Conservation (phyloP, 2,113 vertebrate genomes). For the Alces alces region DNA sequence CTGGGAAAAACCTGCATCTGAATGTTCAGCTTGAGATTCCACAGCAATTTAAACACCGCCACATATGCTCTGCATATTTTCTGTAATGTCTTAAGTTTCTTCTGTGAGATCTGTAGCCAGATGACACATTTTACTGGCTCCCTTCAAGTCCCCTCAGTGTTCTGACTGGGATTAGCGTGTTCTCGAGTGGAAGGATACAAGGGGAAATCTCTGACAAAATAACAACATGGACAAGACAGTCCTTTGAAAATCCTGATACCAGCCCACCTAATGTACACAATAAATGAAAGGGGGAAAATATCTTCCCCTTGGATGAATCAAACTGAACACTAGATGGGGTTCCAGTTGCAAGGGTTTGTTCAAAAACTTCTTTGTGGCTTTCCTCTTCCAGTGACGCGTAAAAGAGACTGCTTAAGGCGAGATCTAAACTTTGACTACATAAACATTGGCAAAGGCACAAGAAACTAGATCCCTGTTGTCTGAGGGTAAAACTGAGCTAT, state of each 20-base stretch:
- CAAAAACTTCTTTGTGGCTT: constrained; percentile 85
- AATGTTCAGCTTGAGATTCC: constrained; percentile 32
- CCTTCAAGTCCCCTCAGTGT: neutral
- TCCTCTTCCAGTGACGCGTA: constrained; percentile 90
- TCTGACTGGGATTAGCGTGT: neutral
- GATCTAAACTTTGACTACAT: constrained; percentile 92
- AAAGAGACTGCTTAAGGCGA: constrained; percentile 91
- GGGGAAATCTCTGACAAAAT: constrained; percentile 17
- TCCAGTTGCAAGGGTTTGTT: constrained; percentile 90
- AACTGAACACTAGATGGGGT: constrained; percentile 96
- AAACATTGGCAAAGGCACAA: constrained; percentile 96
- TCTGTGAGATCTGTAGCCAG: neutral
- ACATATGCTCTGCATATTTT: constrained; percentile 2
- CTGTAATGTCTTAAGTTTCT: constrained; percentile 14
- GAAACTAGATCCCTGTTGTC: constrained; percentile 92
- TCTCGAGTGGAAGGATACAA: neutral
- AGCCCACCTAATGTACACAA: constrained; percentile 59
- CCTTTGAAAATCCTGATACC: constrained; percentile 26
- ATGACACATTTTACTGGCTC: constrained; percentile 3
- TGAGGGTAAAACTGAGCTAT: constrained; percentile 85
- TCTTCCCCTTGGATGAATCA: constrained; percentile 80
- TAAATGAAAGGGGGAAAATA: constrained; percentile 49
- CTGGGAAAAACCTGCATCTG: neutral
- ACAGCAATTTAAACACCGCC: neutral
- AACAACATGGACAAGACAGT: neutral